These are phyloP conservation scores for Oxycera nigricornis DNA, from an alignment of 2,888 invertebrate genomes.

Conservation along the genomic window DNA sequence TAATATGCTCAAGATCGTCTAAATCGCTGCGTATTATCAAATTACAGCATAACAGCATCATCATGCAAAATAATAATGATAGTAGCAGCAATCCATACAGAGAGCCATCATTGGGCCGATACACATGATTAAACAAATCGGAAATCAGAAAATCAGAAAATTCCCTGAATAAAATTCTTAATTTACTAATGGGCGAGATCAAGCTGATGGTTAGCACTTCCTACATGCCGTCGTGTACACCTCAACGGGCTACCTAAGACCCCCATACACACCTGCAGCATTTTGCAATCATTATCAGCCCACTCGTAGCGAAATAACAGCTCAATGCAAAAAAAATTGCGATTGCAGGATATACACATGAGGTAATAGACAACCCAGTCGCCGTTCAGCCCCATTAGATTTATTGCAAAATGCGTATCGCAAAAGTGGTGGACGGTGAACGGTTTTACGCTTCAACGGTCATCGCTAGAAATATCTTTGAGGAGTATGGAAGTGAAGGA, in stretches of 20 bases:
- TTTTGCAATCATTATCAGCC: constrained; percentile 28
- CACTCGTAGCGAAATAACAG: constrained; percentile 7
- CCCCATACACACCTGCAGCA: constrained; percentile 31
- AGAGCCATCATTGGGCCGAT: too few relatives aligned
- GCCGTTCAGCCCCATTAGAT: constrained; percentile 29
- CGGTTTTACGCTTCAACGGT: constrained; percentile 6
- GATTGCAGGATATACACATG: background rate
- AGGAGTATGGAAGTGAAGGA: background rate
- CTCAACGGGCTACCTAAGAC: background rate
- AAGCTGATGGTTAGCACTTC: background rate
- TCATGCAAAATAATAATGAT: constrained; percentile 5
- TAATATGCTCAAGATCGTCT: too few relatives aligned
- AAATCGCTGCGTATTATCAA: too few relatives aligned
- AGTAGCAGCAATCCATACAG: background rate
- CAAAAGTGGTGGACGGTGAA: constrained; percentile 20
- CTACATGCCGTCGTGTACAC: background rate
- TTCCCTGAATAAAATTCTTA: constrained; percentile 30
- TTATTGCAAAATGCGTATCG: constrained; percentile 28
- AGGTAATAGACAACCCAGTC: background rate
- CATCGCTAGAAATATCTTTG: background rate
- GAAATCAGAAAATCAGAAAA: constrained; percentile 30
- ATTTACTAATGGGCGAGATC: constrained; percentile 18
- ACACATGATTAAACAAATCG: constrained; percentile 31
- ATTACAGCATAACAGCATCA: too few relatives aligned
- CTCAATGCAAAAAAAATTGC: background rate